These are phyloP conservation scores for Plebejus melissa DNA, from an alignment of 2,888 invertebrate species.

Conservation along the genomic window DNA sequence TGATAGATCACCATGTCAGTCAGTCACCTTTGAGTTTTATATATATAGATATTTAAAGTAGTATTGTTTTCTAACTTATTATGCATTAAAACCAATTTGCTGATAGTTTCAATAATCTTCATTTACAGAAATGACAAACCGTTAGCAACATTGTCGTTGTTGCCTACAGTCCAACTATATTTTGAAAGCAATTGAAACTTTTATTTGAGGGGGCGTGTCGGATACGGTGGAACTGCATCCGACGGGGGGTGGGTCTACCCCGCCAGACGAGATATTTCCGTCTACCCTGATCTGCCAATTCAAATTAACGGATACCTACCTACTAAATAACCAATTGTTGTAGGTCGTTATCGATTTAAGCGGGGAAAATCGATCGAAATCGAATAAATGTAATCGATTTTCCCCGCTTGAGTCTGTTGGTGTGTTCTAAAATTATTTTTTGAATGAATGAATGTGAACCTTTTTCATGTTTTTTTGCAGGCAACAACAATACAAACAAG, in stretches of 20 bases:
- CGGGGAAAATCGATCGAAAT: slow-evolving; percentile 5
- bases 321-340: slow-evolving; percentile 49
- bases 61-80: too few relatives aligned
- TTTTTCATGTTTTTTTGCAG: not conserved
- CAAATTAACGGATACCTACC: slow-evolving; percentile 60
- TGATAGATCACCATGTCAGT: too few relatives aligned
- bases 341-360: slow-evolving; percentile 45
- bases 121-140: too few relatives aligned
- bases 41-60: too few relatives aligned
- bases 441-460: not conserved
- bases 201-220: slow-evolving; percentile 51
- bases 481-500: not conserved
- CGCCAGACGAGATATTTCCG: slow-evolving; percentile 68
- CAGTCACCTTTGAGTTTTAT: too few relatives aligned
- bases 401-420: too few relatives aligned
- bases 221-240: slow-evolving; percentile 50
- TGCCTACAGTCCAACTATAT: not conserved
- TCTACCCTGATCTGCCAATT: slow-evolving; percentile 76
- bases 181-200: slow-evolving; percentile 37
- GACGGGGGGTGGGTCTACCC: slow-evolving; percentile 36
- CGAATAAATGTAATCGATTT: too few relatives aligned
- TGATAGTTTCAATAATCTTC: too few relatives aligned
- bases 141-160: too few relatives aligned
- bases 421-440: not conserved
- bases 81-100: not conserved